phyloP scores from a whole-genome alignment of 2,888 invertebrate genomes.

The Odontocolon sp. region DNA sequence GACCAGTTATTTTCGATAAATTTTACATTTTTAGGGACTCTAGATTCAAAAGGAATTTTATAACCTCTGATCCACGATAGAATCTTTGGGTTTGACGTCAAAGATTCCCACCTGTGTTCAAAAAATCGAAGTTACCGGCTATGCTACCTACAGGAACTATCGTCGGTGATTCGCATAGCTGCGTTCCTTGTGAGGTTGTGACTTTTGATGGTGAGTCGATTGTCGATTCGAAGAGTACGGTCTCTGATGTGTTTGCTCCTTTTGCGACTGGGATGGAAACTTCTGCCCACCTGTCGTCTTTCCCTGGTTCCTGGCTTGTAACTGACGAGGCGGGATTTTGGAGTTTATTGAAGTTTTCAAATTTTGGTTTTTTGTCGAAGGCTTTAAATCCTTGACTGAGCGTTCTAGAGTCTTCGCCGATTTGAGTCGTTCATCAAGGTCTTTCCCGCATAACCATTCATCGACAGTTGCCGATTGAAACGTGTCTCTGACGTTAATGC shows the following conservation, averaged over 20 bases:
- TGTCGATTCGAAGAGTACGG: not conserved
- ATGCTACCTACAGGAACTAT: constrained; percentile 33
- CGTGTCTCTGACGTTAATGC: not conserved
- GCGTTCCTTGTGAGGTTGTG: not conserved
- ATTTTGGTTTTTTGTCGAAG: not conserved
- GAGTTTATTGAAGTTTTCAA: constrained; percentile 23
- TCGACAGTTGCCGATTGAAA: constrained; percentile 6
- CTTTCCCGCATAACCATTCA: constrained; percentile 39
- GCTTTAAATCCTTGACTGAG: not conserved
- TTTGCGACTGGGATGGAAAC: not conserved
- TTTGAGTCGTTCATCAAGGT: constrained; percentile 33
- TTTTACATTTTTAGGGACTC: not conserved
- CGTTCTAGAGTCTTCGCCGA: constrained; percentile 26
- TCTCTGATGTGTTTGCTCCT: not conserved
- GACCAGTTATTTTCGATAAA: too few species aligned
- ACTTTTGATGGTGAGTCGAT: not conserved
- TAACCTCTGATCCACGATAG: constrained; percentile 52
- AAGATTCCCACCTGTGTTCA: constrained; percentile 17
- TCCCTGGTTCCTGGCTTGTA: not conserved
- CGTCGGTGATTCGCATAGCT: not conserved
- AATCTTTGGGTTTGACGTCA: constrained; percentile 46
- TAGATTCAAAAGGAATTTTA: constrained; percentile 33
- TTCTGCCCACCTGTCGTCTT: constrained; percentile 14
- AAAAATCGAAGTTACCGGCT: constrained; percentile 44
- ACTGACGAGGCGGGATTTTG: not conserved